Conservation (phyloP, 1,140 invertebrate genomes). For the Meloidogyne hapla region DNA sequence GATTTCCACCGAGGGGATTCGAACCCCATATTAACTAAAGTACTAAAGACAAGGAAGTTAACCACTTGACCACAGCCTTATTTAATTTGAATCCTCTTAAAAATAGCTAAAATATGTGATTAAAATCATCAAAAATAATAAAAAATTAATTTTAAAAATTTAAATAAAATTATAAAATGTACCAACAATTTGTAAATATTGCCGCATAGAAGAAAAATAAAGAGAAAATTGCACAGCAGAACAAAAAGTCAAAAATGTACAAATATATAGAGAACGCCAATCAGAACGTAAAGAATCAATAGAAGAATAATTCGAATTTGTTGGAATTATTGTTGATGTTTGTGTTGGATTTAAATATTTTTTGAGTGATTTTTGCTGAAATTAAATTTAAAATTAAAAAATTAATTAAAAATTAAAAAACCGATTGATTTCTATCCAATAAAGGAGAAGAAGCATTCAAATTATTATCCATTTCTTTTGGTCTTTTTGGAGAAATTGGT, state of each 20-base stretch:
- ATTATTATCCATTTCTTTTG: background rate
- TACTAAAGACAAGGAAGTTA: background rate
- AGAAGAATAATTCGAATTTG: background rate
- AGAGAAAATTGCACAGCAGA: constrained; percentile 38
- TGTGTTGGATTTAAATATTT: background rate
- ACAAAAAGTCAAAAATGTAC: constrained; percentile 38
- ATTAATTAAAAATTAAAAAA: background rate
- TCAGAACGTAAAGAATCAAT: background rate
- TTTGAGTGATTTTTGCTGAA: background rate
- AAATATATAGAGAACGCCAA: constrained; percentile 1
- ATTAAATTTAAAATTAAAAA: background rate
- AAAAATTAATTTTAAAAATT: constrained; percentile 14
- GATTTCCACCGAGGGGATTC: too few relatives aligned
- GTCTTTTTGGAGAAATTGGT: background rate
- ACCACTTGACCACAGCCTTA: too few relatives aligned
- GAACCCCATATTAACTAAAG: too few relatives aligned
- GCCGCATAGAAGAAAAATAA: constrained; percentile 58
- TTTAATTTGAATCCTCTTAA: too few relatives aligned
- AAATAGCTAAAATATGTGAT: too few relatives aligned
- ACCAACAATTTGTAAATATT: constrained; percentile 65
- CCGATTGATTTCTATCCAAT: constrained; percentile 2
- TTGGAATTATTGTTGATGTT: background rate
- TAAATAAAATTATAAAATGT: background rate
- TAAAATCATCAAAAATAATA: background rate
- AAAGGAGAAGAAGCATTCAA: background rate